Evolutionary conservation across 2,888 invertebrate genomes (phyloP).

Genomic region (Dasypolia templi): DNA sequence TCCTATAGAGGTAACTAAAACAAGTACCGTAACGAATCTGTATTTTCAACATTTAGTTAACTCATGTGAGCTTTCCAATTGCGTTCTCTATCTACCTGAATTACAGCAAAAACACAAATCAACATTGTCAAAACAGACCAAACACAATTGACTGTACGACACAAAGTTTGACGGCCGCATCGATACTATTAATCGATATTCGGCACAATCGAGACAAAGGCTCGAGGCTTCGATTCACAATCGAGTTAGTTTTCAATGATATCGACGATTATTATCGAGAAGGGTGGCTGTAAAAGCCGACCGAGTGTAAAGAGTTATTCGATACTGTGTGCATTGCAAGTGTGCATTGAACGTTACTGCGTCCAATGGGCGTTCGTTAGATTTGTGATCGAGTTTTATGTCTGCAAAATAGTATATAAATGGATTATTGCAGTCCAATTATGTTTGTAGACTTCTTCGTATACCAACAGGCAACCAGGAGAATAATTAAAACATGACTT

Average conservation of each 20-base stretch:
- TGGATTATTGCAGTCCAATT: too few species aligned
- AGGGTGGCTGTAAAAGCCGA: conserved; percentile 23
- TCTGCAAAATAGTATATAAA: background rate
- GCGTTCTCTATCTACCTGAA: conserved; percentile 1
- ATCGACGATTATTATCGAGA: conserved; percentile 38
- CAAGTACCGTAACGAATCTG: background rate
- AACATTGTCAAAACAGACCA: conserved; percentile 25
- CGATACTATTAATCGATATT: conserved; percentile 37
- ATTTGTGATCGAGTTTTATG: conserved; percentile 6
- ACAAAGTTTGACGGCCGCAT: conserved; percentile 33
- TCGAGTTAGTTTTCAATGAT: conserved; percentile 37
- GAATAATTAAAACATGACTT: too few species aligned
- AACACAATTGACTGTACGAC: conserved; percentile 27
- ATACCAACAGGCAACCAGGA: too few species aligned
- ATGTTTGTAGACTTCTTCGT: too few species aligned
- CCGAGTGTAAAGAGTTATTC: conserved; percentile 34
- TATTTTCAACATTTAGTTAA: background rate
- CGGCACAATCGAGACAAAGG: conserved; percentile 29
- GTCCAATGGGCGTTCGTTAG: background rate
- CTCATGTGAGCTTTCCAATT: conserved; percentile 9
- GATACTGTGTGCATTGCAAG: conserved; percentile 30
- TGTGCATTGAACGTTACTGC: conserved; percentile 20
- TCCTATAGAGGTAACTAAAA: too few species aligned
- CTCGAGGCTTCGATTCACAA: conserved; percentile 21
- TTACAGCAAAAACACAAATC: conserved; percentile 22